A percentile compares a stretch with the other conserved stretches of the same genome.
phyloP scores from a whole-genome alignment of 1,140 invertebrate species.

The Bombus sylvicola region DNA sequence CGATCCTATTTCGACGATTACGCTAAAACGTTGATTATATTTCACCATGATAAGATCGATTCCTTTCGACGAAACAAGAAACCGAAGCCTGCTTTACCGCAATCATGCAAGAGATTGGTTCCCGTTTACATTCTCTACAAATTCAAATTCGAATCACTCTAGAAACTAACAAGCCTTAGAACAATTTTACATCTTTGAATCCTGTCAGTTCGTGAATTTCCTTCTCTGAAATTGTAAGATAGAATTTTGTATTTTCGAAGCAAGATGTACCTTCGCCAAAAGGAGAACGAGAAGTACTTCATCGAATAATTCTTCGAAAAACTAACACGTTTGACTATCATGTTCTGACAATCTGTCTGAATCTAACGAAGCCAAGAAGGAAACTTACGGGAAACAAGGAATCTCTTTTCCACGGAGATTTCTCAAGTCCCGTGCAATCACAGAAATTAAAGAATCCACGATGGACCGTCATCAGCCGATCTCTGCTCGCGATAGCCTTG shows the following conservation, averaged over 20 bases:
- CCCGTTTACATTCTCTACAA: background rate
- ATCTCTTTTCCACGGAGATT: background rate
- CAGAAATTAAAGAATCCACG: constrained; percentile 50
- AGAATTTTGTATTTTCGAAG: background rate
- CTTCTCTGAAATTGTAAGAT: background rate
- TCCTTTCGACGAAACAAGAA: background rate
- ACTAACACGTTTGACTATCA: background rate
- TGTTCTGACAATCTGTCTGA: background rate
- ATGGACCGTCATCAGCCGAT: constrained; percentile 33
- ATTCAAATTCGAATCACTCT: background rate
- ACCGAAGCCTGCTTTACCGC: background rate
- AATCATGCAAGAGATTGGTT: background rate
- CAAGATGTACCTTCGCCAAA: too few relatives aligned
- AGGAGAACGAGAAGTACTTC: background rate
- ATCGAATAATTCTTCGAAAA: background rate
- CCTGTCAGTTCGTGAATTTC: background rate
- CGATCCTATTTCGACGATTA: constrained; percentile 51
- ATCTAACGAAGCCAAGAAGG: background rate
- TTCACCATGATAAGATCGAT: constrained; percentile 48
- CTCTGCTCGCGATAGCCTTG: constrained; percentile 49
- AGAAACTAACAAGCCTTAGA: too few relatives aligned
- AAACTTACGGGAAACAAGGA: background rate
- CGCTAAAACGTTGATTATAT: constrained; percentile 50
- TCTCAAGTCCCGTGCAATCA: constrained; percentile 27
- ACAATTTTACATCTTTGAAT: too few relatives aligned